Conservation (phyloP, 2,113 vertebrate species). For the Ellobius talpinus region DNA sequence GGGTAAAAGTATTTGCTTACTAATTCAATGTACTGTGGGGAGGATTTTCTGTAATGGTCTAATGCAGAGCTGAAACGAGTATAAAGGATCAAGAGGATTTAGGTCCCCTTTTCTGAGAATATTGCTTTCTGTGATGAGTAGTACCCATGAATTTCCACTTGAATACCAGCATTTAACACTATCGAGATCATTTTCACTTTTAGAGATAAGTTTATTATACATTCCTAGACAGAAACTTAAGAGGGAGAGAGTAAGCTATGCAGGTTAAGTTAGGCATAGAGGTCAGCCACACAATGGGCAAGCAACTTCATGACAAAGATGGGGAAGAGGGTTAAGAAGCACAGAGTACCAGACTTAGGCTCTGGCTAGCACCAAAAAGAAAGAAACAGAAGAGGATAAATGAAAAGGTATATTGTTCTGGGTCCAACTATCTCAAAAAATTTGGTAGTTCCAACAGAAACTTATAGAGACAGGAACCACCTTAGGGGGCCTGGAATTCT, state of each 20-base stretch:
- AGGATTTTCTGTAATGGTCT: slow-evolving; percentile 3
- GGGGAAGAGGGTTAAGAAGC: background rate
- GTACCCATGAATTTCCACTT: background rate
- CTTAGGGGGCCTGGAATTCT: background rate
- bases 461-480: background rate
- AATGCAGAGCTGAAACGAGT: background rate
- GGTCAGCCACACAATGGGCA: background rate
- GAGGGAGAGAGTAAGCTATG: background rate
- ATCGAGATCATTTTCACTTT: background rate
- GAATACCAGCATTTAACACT: slow-evolving; percentile 12
- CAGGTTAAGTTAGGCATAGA: background rate
- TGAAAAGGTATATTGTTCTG: background rate
- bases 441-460: background rate
- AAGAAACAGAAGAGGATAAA: background rate
- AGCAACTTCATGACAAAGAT: background rate
- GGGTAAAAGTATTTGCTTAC: slow-evolving; percentile 51
- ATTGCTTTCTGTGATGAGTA: background rate
- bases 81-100: background rate
- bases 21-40: background rate
- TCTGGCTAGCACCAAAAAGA: background rate
- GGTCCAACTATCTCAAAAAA: background rate
- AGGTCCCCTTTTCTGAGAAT: background rate
- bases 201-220: slow-evolving; percentile 28
- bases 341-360: background rate
- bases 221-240: background rate